Evolutionary conservation across 2,888 invertebrate genomes (phyloP), one percentile per base, ranked within the genome.

Genomic region (Limnephilus lunatus): DNA sequence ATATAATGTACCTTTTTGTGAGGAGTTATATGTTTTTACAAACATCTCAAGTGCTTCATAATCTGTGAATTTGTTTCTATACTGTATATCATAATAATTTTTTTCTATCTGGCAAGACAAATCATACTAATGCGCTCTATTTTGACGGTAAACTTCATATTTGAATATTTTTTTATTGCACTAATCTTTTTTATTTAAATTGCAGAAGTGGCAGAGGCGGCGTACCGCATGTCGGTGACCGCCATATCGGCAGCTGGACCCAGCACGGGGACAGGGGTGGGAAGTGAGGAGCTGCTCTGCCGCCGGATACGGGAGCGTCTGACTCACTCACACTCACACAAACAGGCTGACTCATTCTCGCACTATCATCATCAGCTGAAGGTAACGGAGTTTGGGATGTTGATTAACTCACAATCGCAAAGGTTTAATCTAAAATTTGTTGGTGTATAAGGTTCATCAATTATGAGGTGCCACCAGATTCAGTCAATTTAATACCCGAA

Each of bases 351-450:
- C 83, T 96, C 95, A 94, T 96, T 96, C 92, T 95, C 95, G 94
- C 96, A 96, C 94, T 95, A 94, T 92, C 95, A 96, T 94, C 94
- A 95, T 7, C 96, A 96, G 94, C 93, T 96, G 5, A 96, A 95
- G 93, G 96, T 96, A 94, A 95, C 95, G 94, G 68, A 9, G 9
- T 68, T n/a, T 25, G 0, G 3, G 15, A 85, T 5, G 14, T 48
- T 15, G 15, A 32, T 82, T 31, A 82, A 19, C 32, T 31, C 30
- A 32, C 30, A 32, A 82, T 31, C 0, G 31, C 31, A 32, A 82
- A 82, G 44, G 30, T 30, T 82, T 82, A 30, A 35, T 15, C 25
- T 9, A 5, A 30, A 19, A 9, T 30, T 68, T 31, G 12, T 15
- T 31, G 7, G 30, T 30, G 11, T 12, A 12, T 12, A 39, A 39